Base-by-base conservation (phyloP, 1,140 invertebrate genomes). In the Littorina saxatilis region DNA sequence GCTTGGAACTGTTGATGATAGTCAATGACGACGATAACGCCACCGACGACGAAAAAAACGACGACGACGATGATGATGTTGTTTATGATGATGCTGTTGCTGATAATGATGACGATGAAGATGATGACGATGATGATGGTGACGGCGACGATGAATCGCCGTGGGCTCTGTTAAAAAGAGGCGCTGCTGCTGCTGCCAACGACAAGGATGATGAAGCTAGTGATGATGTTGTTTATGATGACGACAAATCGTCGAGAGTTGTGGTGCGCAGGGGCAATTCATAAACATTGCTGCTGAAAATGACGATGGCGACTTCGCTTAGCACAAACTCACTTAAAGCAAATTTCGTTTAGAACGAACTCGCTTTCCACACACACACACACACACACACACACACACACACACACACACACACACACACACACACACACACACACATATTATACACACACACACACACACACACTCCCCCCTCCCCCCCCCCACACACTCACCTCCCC, bases 401-500 rank as follows among this genome's bases (percentile, higher is more conserved):
- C 52, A 20, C 52, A 58, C 5, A 20, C 52, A 20, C 52, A 20
- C 52, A 20, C 52, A 20, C 52, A 58, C 52, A 58, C 52, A 58
- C 52, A 58, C 52, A 58, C 52, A 58, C 52, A 58, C 52, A 58
- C 52, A 58, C 52, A 58, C n/a, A 58, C 52, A 58, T n/a, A 58
- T 9, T 3, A 58, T n/a, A 9, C 5, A 58, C 4, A 4, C n/a
- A n/a, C n/a, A n/a, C n/a, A n/a, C n/a, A n/a, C n/a, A n/a, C n/a
- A n/a, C n/a, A n/a, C n/a, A n/a, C 5, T 27, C 23, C 61, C 20
- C 61, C 2, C 29, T 29, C 27, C 23, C 61, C 20, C 61, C 2
- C 29, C 13, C 61, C 5, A 1, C 27, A n/a, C 29, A 5, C 61
- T 17, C 35, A 66, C 80, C 81, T 23, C 81, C 81, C 20, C 81